A percentile compares a stretch with the other conserved stretches of the same genome.
Conservation (phyloP, 23 tunicate species). For the Styela plicata region DNA sequence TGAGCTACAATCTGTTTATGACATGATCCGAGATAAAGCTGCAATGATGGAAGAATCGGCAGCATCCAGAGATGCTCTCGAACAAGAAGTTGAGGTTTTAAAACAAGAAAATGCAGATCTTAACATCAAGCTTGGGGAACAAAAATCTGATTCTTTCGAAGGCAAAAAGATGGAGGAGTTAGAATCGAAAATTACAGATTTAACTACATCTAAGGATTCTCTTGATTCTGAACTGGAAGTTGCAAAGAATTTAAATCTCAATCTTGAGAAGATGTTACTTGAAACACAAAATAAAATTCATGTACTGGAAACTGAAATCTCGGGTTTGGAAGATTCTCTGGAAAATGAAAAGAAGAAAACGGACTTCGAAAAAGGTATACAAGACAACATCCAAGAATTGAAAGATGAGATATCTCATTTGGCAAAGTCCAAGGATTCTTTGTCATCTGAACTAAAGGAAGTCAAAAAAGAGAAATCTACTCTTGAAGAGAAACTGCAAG, state of each 20-base stretch:
- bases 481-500: background rate
- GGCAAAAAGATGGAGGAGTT: background rate
- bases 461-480: background rate
- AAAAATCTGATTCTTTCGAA: background rate
- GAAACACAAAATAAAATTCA: background rate
- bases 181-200: background rate
- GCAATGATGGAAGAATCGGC: slow-evolving; percentile 34
- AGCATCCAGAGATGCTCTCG: slow-evolving; percentile 18
- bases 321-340: background rate
- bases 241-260: background rate
- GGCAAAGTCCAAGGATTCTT: background rate
- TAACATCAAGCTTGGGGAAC: background rate
- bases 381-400: background rate
- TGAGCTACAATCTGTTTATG: slow-evolving; percentile 17
- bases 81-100: background rate
- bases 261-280: background rate
- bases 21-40: slow-evolving; percentile 26
- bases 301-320: background rate
- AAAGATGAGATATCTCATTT: background rate
- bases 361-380: background rate
- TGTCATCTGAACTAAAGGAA: background rate
- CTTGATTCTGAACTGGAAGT: background rate
- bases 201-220: background rate
- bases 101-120: background rate
- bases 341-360: background rate